Evolutionary conservation across 2,113 vertebrate genomes (phyloP), one percentile per base, ranked within the genome.

Genomic region (Leptobrachium ailaonicum): DNA sequence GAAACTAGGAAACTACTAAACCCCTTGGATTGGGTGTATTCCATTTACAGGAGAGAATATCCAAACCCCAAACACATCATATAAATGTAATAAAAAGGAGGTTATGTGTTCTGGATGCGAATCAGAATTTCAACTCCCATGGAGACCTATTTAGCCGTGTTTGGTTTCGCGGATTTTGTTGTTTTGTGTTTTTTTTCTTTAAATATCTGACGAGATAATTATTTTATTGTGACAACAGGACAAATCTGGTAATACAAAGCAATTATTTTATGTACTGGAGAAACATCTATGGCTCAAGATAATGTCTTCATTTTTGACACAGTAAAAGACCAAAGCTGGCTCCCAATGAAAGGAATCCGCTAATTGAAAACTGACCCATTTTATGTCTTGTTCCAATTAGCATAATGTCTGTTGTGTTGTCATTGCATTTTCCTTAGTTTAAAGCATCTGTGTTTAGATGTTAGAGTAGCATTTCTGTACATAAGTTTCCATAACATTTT

Each of bases 361-460:
- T 78, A 78, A 78, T 78, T 78, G 76, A 78, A 78, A 78, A 47
- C 76, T 42, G 76, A 71, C 56, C 56, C 6, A 68, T 60, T 78
- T 62, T 62, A 32, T 71, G 76, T 41, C 76, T 78, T 78, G 76
- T 78, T 78, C 76, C 70, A 78, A 78, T 78, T 78, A 78, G 42
- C 76, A 62, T 78, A 78, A 78, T 78, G 67, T 78, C 66, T 71
- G 67, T 78, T 78, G 68, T 78, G 76, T 78, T 78, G 76, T 78
- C 76, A 71, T 62, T 78, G 76, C 76, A 68, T 78, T 71, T 71
- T 78, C 71, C 67, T 78, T 47, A 4, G 42, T 77, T 62, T 68
- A 69, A 50, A 78, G 71, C 76, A 78, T 78, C 76, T 78, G 76
- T 78, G 76, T 78, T 78, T 78, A 78, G 76, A 78, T 71, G 76